Conservation (phyloP, 1,140 invertebrate genomes). For the Conus betulinus region DNA sequence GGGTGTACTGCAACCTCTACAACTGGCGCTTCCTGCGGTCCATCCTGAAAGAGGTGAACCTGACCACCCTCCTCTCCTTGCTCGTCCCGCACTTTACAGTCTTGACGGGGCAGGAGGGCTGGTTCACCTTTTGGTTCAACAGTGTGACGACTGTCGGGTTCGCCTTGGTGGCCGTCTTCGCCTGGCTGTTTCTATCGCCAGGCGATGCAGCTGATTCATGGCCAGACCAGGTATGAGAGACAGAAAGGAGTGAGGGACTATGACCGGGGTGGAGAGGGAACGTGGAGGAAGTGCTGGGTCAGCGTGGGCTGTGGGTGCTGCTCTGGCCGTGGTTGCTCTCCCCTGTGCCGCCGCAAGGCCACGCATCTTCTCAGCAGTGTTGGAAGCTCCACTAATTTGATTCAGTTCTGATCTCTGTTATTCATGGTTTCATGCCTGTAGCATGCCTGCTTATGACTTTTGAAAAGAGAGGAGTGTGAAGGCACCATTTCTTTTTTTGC, state of each 20-base stretch:
- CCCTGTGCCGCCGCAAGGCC: constrained; percentile 22
- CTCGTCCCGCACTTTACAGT: constrained; percentile 58
- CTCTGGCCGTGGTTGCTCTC: constrained; percentile 44
- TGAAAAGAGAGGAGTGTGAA: too few relatives aligned
- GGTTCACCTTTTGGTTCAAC: constrained; percentile 57
- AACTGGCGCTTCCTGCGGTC: constrained; percentile 57
- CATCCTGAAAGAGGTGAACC: constrained; percentile 52
- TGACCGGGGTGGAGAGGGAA: constrained; percentile 37
- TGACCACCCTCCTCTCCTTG: constrained; percentile 52
- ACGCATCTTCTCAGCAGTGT: too few relatives aligned
- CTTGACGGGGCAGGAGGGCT: constrained; percentile 51
- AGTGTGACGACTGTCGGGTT: constrained; percentile 53
- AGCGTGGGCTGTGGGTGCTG: constrained; percentile 35
- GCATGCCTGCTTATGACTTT: too few relatives aligned
- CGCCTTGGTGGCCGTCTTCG: constrained; percentile 52
- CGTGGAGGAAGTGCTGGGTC: constrained; percentile 43
- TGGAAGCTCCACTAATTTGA: too few relatives aligned
- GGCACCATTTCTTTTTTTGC: too few relatives aligned
- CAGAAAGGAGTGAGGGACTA: constrained; percentile 53
- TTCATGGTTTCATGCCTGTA: too few relatives aligned
- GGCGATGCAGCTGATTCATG: constrained; percentile 50
- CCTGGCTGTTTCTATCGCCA: constrained; percentile 56
- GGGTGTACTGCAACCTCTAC: constrained; percentile 61
- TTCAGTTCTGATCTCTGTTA: too few relatives aligned
- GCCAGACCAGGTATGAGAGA: constrained; percentile 62